Evolutionary conservation across 2,797 vertebrate species (phyloP).

Genomic region (Cyprinodon diabolis): DNA sequence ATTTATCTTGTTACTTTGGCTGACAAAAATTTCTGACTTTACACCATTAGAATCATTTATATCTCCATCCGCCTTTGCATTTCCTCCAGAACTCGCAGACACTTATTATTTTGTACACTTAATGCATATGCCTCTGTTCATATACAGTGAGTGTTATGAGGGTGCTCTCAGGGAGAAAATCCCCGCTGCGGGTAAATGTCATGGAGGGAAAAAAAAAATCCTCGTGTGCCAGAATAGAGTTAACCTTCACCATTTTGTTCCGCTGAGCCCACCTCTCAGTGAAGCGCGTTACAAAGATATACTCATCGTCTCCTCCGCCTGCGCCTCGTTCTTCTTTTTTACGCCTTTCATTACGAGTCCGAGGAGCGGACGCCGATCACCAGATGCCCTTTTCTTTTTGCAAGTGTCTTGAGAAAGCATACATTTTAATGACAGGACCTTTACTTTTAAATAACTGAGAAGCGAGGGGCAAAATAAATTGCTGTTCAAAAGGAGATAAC

Average conservation of each 20-base stretch:
- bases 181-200: constrained; percentile 77
- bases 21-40: constrained; percentile 1
- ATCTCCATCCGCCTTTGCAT: background rate
- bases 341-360: constrained; percentile 86
- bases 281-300: constrained; percentile 75
- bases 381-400: constrained; percentile 86
- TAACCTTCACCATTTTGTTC: constrained; percentile 83
- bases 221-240: constrained; percentile 76
- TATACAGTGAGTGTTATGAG: constrained; percentile 65
- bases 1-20: background rate
- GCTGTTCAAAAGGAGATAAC: constrained; percentile 98
- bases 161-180: constrained; percentile 63
- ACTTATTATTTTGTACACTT: constrained; percentile 64
- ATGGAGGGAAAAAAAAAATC: constrained; percentile 70
- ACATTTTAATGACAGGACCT: constrained; percentile 99
- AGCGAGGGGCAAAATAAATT: constrained; percentile 79
- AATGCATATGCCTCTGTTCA: constrained; percentile 59
- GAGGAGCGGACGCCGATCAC: constrained; percentile 76
- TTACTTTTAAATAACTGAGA: constrained; percentile 81
- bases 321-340: constrained; percentile 33
- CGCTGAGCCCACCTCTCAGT: constrained; percentile 75
- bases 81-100: constrained; percentile 32
- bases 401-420: constrained; percentile 86
- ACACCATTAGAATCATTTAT: constrained; percentile 16
- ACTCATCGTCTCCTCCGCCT: constrained; percentile 19